Conservation (phyloP, 2,113 vertebrate genomes). For the Crocuta crocuta region DNA sequence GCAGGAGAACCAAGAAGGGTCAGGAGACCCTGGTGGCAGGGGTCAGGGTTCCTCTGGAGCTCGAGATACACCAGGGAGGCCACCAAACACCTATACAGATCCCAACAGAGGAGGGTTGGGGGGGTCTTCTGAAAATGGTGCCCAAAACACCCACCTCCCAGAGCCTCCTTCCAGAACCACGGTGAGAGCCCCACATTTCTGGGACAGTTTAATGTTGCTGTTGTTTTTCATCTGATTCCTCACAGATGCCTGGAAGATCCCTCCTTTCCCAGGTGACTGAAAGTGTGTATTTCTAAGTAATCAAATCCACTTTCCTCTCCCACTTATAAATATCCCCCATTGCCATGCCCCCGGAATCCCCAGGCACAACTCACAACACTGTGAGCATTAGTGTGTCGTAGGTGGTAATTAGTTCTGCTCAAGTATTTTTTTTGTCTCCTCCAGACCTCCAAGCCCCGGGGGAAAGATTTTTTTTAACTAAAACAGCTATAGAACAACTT, state of each 20-base stretch:
- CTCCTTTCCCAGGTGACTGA: neutral
- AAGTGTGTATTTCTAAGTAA: neutral
- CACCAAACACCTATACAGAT: fast-evolving
- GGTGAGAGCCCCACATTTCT: neutral
- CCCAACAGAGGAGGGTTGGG: too few species aligned
- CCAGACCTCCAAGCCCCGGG: neutral
- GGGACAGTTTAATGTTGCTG: neutral
- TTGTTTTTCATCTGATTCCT: neutral
- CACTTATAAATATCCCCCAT: neutral
- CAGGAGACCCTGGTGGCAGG: neutral
- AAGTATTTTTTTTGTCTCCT: neutral
- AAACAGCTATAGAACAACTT: neutral
- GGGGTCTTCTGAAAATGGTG: neutral
- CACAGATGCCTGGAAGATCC: neutral
- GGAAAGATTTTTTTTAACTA: neutral
- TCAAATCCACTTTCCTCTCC: neutral
- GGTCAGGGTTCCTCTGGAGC: neutral
- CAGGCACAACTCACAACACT: too few species aligned
- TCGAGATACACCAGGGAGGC: neutral
- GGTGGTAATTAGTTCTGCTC: neutral
- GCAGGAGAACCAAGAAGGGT: neutral
- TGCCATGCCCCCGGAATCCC: neutral
- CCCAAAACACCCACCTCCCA: neutral
- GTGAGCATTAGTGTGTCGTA: neutral
- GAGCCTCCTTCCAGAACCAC: neutral